Evolutionary conservation across 2,888 invertebrate species (phyloP).

Genomic region (Cyaniris semiargus): DNA sequence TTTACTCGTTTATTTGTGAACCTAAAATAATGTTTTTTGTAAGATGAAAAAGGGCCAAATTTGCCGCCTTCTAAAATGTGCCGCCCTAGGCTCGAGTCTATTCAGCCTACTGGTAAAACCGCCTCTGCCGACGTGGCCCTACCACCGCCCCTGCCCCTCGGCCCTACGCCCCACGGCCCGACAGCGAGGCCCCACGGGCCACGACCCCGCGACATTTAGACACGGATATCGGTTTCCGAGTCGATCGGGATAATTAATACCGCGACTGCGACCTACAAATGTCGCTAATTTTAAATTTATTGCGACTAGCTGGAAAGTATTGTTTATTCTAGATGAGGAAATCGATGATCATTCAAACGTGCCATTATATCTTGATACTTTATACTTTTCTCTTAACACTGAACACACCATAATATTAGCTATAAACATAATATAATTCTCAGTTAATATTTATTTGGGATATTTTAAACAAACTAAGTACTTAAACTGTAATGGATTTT

Average conservation of each 20-base stretch:
- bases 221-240: constrained; percentile 61
- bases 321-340: neutral
- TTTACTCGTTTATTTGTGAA: too few species aligned
- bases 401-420: too few species aligned
- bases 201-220: constrained; percentile 44
- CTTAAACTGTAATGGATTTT: neutral
- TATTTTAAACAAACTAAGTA: too few species aligned
- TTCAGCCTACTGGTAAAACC: neutral
- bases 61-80: too few species aligned
- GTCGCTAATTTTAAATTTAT: neutral
- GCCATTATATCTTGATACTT: too few species aligned
- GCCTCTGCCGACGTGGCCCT: neutral
- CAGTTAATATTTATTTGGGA: too few species aligned
- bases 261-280: constrained; percentile 44
- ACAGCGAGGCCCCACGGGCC: neutral
- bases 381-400: too few species aligned
- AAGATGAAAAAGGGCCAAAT: too few species aligned
- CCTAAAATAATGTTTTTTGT: too few species aligned
- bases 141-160: constrained; percentile 32
- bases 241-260: constrained; percentile 56
- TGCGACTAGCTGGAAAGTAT: constrained; percentile 16
- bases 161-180: constrained; percentile 36
- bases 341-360: neutral
- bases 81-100: neutral
- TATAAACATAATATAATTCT: too few species aligned